phyloP scores from a whole-genome alignment of 2,888 invertebrate genomes.

The Ommatoiulus sabulosus region DNA sequence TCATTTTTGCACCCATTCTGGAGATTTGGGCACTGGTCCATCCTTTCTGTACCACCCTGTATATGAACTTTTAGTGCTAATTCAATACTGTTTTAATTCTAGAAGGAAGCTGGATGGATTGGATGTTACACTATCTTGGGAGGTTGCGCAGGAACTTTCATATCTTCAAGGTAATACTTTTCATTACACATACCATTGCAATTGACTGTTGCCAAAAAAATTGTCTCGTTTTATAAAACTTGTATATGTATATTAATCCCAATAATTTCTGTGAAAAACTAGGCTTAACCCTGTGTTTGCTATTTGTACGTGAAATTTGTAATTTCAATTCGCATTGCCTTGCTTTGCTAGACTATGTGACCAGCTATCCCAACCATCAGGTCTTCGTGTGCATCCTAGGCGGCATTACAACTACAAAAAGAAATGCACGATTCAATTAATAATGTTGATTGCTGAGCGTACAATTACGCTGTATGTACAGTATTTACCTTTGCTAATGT shows the following conservation, averaged over 20 bases:
- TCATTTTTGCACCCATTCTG: no score
- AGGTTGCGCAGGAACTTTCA: constrained; percentile 52
- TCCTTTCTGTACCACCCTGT: no score
- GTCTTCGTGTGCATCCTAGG: constrained; percentile 20
- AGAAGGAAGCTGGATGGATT: constrained; percentile 57
- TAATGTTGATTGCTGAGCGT: constrained; percentile 42
- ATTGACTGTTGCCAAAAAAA: no score
- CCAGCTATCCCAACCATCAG: constrained; percentile 22
- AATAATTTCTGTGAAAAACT: background rate
- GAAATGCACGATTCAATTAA: constrained; percentile 49
- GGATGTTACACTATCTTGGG: constrained; percentile 50
- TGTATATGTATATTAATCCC: background rate
- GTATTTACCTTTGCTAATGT: constrained; percentile 18
- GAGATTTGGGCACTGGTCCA: no score
- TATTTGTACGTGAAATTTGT: background rate
- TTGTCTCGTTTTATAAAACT: no score
- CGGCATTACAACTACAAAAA: constrained; percentile 24
- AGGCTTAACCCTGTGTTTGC: background rate
- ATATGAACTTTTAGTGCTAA: no score
- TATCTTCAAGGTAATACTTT: constrained; percentile 54
- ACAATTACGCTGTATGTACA: constrained; percentile 28
- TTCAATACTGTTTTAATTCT: background rate
- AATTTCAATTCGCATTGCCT: constrained; percentile 46
- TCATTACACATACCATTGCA: background rate
- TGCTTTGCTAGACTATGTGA: constrained; percentile 54